Conservation (phyloP, 2,797 vertebrate genomes). For the Lutra lutra region DNA sequence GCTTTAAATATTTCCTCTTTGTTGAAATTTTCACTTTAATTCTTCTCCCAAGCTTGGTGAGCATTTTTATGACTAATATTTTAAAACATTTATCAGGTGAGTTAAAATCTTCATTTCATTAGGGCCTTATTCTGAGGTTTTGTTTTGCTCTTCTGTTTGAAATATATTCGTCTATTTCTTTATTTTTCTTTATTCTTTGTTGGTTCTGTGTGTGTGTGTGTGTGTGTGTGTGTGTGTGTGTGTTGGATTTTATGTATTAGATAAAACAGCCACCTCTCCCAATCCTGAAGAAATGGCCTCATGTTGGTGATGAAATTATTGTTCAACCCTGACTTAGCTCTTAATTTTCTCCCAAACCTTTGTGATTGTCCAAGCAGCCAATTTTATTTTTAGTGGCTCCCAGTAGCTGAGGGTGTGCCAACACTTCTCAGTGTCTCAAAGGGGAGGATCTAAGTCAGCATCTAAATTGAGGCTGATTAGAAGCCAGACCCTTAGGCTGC, state of each 20-base stretch:
- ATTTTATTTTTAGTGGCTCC: neutral
- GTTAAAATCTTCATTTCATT: neutral
- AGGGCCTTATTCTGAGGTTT: neutral
- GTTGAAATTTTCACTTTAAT: neutral
- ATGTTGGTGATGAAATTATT: fast-evolving
- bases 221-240: neutral
- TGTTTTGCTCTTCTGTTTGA: neutral
- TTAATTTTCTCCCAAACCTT: neutral
- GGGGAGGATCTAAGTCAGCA: neutral
- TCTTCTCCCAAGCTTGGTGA: neutral
- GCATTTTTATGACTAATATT: neutral
- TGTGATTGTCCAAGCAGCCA: neutral
- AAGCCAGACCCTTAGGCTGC: neutral
- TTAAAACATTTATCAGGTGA: neutral
- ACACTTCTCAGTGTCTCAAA: neutral
- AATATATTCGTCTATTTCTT: neutral
- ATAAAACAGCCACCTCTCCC: neutral
- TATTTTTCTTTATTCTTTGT: neutral
- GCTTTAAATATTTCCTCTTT: neutral
- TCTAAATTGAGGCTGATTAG: neutral
- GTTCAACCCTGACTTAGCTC: neutral
- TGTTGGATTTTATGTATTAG: neutral
- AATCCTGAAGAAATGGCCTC: neutral
- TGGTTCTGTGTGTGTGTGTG: neutral
- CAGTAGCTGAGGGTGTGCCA: neutral